A percentile compares a stretch with the other conserved stretches of the same genome.
Evolutionary conservation across 1,140 invertebrate genomes (phyloP).

Genomic region (Caerostris darwini): DNA sequence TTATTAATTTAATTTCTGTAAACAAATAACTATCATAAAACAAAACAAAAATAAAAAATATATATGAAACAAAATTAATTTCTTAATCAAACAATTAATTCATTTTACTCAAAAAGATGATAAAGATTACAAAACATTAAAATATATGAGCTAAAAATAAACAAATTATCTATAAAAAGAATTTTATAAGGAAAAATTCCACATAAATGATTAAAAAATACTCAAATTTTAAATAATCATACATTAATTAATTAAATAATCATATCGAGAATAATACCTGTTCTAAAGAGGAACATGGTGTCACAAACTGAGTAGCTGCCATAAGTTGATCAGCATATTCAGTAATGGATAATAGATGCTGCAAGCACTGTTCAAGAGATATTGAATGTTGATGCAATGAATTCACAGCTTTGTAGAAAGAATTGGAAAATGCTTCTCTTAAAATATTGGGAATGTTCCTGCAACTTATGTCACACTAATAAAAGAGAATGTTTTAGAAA

Average conservation of each 20-base stretch:
- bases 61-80: too few species aligned
- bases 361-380: slow-evolving; percentile 21
- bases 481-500: not conserved
- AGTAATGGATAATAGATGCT: not conserved
- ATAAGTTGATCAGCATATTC: slow-evolving; percentile 65
- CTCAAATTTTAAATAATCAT: not conserved
- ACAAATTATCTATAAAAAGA: too few species aligned
- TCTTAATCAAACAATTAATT: too few species aligned
- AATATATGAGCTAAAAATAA: too few species aligned
- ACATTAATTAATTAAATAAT: slow-evolving; percentile 5
- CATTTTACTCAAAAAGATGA: too few species aligned
- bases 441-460: not conserved
- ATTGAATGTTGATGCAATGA: slow-evolving; percentile 1
- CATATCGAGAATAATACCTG: slow-evolving; percentile 37
- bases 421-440: slow-evolving; percentile 21
- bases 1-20: too few species aligned
- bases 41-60: too few species aligned
- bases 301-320: not conserved
- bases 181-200: too few species aligned
- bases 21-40: too few species aligned
- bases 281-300: slow-evolving; percentile 6
- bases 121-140: too few species aligned
- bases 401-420: slow-evolving; percentile 50
- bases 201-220: not conserved
- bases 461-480: slow-evolving; percentile 36